Conservation (phyloP, 1,140 invertebrate species). For the Macrosteles quadrilineatus region DNA sequence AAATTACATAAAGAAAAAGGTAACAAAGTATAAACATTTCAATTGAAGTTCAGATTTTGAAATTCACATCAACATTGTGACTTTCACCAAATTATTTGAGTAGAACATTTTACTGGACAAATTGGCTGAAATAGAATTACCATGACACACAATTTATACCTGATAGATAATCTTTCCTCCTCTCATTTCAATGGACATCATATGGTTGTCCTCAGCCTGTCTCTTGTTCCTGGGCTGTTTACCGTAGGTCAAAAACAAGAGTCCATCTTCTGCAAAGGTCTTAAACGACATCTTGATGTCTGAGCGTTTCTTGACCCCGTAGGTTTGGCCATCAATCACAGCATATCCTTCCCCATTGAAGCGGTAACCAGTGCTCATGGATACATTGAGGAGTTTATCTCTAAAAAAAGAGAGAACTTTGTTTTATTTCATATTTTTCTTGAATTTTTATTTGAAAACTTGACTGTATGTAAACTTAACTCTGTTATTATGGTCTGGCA, state of each 20-base stretch:
- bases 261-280: constrained; percentile 80
- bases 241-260: constrained; percentile 81
- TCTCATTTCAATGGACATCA: constrained; percentile 81
- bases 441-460: too few relatives aligned
- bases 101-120: too few relatives aligned
- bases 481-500: not conserved
- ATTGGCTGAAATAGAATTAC: too few relatives aligned
- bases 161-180: constrained; percentile 74
- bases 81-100: too few relatives aligned
- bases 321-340: constrained; percentile 61
- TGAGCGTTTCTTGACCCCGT: constrained; percentile 57
- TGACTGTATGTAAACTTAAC: too few relatives aligned
- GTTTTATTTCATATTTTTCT: too few relatives aligned
- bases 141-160: too few relatives aligned
- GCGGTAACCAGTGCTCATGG: constrained; percentile 68
- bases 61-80: too few relatives aligned
- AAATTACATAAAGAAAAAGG: too few relatives aligned
- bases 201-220: constrained; percentile 53
- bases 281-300: constrained; percentile 78
- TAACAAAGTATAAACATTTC: too few relatives aligned
- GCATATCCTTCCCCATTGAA: constrained; percentile 88
- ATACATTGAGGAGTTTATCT: constrained; percentile 62
- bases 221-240: not conserved
- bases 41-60: too few relatives aligned
- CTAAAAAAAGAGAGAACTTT: constrained; percentile 52